Evolutionary conservation across 1,140 invertebrate species (phyloP), one percentile per base, ranked within the genome.

Genomic region (Drosophila nebulosa): DNA sequence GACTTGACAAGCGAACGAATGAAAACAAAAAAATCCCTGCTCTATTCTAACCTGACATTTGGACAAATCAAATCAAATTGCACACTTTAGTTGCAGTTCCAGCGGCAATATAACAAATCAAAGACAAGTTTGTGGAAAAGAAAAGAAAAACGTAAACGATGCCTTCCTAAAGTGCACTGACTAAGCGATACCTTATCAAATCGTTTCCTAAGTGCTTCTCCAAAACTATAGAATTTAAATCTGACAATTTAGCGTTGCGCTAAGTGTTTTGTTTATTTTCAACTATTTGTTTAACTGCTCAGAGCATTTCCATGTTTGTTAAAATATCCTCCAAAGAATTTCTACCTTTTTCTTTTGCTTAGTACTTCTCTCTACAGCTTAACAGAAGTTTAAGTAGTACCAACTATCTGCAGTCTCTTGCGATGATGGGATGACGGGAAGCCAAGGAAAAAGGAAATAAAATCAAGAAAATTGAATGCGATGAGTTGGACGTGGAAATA

Each of bases 401-500:
- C 51, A 53, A 30, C 52, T 51, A 32, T 24, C 36, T 64, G 18
- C 12, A 14, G 12, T 30, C 36, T 30, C 26, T 55, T 14, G 46
- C 58, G 32, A 22, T 69, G 50, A 53, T 55, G 21, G 68, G 32
- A 22, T 69, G 50, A 53, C 30, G 21, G 68, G 14, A 39, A 59
- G 39, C 39, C 64, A 70, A 57, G 53, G 58, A 76, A 69, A 59
- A 62, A 59, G 73, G 70, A 86, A 86, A 85, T 86, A 79, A 81
- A 85, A 85, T 85, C 81, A 86, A 85, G 81, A 70, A 85, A 85
- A 85, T 85, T 85, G 81, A 85, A 85, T 85, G 78, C 81, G 78
- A 85, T 86, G 83, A 81, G 74, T 71, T 81, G 81, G 66, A 86
- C 73, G 78, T 86, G 81, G 81, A 69, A 86, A 86, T 86, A 81